Conservation (phyloP, 2,888 invertebrate species). For the Ischnus inquisitorius region DNA sequence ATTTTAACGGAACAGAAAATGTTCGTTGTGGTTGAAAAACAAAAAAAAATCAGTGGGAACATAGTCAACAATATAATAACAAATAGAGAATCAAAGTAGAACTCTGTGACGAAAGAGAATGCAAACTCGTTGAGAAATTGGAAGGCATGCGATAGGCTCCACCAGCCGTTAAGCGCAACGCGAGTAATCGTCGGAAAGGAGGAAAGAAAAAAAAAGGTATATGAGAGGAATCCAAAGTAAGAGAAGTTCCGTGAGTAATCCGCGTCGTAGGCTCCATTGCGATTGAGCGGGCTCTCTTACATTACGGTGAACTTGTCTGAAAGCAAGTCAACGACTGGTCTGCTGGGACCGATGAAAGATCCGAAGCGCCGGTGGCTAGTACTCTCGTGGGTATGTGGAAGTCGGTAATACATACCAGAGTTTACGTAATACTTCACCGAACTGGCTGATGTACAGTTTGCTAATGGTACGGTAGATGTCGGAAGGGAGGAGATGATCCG, state of each 20-base stretch:
- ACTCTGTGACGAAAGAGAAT: slow-evolving; percentile 48
- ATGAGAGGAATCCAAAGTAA: slow-evolving; percentile 18
- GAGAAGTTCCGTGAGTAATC: slow-evolving; percentile 48
- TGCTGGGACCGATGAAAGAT: slow-evolving; percentile 33
- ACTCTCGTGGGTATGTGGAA: slow-evolving; percentile 13
- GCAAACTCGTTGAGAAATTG: slow-evolving; percentile 44
- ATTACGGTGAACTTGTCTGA: slow-evolving; percentile 51
- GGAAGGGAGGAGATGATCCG: neutral
- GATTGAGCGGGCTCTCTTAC: slow-evolving; percentile 66
- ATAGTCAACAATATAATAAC: too few species aligned
- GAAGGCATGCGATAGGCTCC: slow-evolving; percentile 9
- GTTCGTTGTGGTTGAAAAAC: too few species aligned
- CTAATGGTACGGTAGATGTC: neutral
- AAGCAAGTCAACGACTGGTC: slow-evolving; percentile 58
- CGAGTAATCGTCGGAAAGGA: slow-evolving; percentile 6
- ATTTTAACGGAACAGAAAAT: too few species aligned
- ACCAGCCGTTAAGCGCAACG: too few species aligned
- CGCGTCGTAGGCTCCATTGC: slow-evolving; percentile 62
- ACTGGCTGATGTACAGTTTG: neutral
- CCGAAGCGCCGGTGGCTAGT: slow-evolving; percentile 17
- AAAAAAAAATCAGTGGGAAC: too few species aligned
- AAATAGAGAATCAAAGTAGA: slow-evolving; percentile 4
- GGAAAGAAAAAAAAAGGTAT: slow-evolving; percentile 1
- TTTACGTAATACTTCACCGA: slow-evolving; percentile 3
- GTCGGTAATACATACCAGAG: neutral